Base-by-base conservation (phyloP, 1,140 invertebrate species). In the Galleria mellonella region DNA sequence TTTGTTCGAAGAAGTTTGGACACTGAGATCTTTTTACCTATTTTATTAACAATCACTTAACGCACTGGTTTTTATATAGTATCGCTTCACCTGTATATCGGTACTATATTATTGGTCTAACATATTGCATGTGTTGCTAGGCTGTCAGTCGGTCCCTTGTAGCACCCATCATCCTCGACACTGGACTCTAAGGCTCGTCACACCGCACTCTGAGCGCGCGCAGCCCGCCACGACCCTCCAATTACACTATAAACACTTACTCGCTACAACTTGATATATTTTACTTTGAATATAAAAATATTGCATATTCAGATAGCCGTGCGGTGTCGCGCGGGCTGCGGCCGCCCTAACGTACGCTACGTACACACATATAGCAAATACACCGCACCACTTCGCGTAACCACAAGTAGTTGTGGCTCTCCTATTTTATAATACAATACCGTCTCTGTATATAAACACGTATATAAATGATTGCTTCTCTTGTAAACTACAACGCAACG, bases 1-100 rank as follows among this genome's bases (percentile, higher is more conserved):
- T 73, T 75, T 72, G 76, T 74, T 83, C 72, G 64, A 62, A 72
- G 71, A 57, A 65, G 63, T 68, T 72, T 71, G 68, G 72, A 83
- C 67, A 75, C 70, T 83, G 78, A 83, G 78, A 83, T 83, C 78
- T 68, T 63, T 66, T 45, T 47, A 23, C 45, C 39, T 56, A 55
- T 49, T 43, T 45, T n/a, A n/a, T n/a, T 57, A 52, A 53, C 54
- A 35, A 41, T 58, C 47, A 48, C 50, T 48, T 53, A 65, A 56
- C 61, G 57, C 65, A 63, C 62, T 65, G 63, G 61, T 43, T 52
- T 48, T 55, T 35, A 33, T 23, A 23, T 40, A 30, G 38, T 59
- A 43, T 42, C 14, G 35, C 47, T 53, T 51, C 43, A 59, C 48
- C 56, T 55, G 62, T 59, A 57, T 55, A 32, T 50, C 44, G 55